phyloP scores from a whole-genome alignment of 1,140 invertebrate genomes.

The Metopolophium dirhodum region DNA sequence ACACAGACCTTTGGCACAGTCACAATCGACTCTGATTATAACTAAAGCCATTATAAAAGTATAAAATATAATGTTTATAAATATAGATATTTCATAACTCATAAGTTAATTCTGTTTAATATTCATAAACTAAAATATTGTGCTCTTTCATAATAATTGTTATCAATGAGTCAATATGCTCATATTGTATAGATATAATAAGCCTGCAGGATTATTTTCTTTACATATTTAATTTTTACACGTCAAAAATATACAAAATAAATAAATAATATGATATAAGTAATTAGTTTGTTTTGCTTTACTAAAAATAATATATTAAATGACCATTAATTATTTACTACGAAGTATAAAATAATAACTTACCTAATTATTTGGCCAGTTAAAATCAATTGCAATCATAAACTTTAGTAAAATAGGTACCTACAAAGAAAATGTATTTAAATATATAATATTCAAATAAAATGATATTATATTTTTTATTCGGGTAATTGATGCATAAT shows the following conservation, averaged over 20 bases:
- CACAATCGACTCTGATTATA: neutral
- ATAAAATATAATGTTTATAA: neutral
- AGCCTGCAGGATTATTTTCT: neutral
- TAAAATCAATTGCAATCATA: neutral
- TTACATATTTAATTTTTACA: too few species aligned
- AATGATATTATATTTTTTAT: neutral
- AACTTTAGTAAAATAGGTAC: neutral
- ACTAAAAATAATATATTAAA: too few species aligned
- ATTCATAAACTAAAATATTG: too few species aligned
- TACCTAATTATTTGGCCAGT: neutral
- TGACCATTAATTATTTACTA: neutral
- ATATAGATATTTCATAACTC: neutral
- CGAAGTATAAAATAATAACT: neutral
- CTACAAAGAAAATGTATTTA: too few species aligned
- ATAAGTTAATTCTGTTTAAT: neutral
- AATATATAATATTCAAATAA: too few species aligned
- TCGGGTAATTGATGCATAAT: neutral
- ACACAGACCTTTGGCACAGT: neutral
- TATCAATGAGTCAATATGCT: neutral
- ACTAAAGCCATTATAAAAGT: neutral
- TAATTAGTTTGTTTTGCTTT: too few species aligned
- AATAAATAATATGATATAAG: too few species aligned
- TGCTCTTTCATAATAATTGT: too few species aligned
- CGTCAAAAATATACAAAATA: too few species aligned
- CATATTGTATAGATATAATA: neutral